A percentile compares a stretch with the other conserved stretches of the same genome.
These are phyloP conservation scores for Halictus rubicundus DNA, from an alignment of 1,140 invertebrate species.

Conservation along the genomic window DNA sequence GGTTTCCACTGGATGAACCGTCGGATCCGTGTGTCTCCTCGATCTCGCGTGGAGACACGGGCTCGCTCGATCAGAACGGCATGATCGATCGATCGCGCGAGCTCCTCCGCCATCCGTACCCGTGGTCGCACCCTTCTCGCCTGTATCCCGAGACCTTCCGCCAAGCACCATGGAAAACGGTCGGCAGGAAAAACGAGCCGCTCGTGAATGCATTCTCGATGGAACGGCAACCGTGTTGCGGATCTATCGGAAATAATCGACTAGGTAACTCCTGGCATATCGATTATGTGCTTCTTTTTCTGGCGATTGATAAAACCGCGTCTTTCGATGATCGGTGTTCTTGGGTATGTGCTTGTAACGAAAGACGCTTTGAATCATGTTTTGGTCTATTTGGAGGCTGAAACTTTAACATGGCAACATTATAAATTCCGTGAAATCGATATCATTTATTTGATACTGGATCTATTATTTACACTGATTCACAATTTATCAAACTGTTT, in stretches of 20 bases:
- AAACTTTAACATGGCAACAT: no score
- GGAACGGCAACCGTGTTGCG: background rate
- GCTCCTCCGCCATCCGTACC: constrained; percentile 16
- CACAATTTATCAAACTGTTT: no score
- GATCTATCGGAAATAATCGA: background rate
- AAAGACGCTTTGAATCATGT: no score
- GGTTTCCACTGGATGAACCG: constrained; percentile 73
- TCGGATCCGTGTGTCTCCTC: constrained; percentile 68
- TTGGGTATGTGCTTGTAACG: no score
- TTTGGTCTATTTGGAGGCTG: no score
- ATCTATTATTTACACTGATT: no score
- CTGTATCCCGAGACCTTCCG: background rate
- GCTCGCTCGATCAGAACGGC: constrained; percentile 68
- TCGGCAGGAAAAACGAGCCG: background rate
- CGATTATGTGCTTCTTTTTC: no score
- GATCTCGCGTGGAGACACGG: constrained; percentile 64
- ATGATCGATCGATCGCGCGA: constrained; percentile 45
- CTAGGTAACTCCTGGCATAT: background rate
- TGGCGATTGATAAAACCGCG: no score
- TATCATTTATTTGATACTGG: no score
- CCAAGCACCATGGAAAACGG: constrained; percentile 5
- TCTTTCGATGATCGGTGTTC: no score
- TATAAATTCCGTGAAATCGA: no score
- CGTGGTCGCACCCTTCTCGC: background rate
- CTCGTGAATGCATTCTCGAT: background rate